Conservation (phyloP, 2,888 invertebrate species). For the Phalangium opilio region DNA sequence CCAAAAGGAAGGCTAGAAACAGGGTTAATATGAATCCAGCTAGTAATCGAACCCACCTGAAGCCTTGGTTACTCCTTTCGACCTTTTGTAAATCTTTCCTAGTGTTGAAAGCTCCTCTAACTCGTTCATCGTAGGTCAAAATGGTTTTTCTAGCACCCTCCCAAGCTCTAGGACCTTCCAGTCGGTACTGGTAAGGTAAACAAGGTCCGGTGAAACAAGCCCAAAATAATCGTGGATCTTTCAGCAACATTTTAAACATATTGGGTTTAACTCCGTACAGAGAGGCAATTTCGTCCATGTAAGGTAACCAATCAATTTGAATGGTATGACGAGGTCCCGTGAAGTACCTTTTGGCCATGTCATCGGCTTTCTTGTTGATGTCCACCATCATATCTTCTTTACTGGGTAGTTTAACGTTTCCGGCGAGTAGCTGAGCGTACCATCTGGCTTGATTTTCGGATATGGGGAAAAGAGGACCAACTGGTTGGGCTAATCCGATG, state of each 20-base stretch:
- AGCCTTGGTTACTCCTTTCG: too few species aligned
- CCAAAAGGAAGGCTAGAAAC: too few species aligned
- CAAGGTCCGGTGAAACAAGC: conserved; percentile 27
- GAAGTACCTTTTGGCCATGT: conserved; percentile 54
- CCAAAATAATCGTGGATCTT: conserved; percentile 24
- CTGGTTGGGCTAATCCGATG: conserved; percentile 63
- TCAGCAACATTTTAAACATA: conserved; percentile 24
- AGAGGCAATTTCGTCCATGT: conserved; percentile 34
- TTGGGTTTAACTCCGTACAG: conserved; percentile 31
- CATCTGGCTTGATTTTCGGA: conserved; percentile 59
- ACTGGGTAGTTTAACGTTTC: conserved; percentile 42
- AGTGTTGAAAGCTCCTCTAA: conserved; percentile 18
- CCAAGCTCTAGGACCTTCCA: conserved; percentile 33
- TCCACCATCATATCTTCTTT: conserved; percentile 46
- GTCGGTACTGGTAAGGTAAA: conserved; percentile 31
- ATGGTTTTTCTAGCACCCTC: conserved; percentile 33
- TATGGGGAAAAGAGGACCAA: conserved; percentile 62
- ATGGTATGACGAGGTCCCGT: conserved; percentile 40
- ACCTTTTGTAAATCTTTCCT: conserved; percentile 1
- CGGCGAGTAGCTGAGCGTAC: conserved; percentile 38
- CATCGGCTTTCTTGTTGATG: conserved; percentile 41
- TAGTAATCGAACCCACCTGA: too few species aligned
- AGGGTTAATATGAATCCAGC: too few species aligned
- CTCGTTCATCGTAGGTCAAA: conserved; percentile 22
- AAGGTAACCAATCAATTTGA: conserved; percentile 21